A percentile compares a stretch with the other conserved stretches of the same genome.
phyloP scores from a whole-genome alignment of 1,140 invertebrate species.

The Colletes gigas region DNA sequence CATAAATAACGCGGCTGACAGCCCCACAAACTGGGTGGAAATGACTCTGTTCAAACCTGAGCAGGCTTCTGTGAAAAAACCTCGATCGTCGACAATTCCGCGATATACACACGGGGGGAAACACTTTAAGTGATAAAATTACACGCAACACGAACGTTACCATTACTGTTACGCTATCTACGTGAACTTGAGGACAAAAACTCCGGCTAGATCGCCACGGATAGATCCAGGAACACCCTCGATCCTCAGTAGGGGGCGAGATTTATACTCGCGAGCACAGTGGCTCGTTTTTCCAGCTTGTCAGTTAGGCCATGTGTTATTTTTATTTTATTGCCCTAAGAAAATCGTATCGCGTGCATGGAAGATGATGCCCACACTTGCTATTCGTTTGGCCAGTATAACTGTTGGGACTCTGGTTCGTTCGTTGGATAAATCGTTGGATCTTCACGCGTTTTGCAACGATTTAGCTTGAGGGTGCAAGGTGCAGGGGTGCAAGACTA shows the following conservation, averaged over 20 bases:
- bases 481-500: too few relatives aligned
- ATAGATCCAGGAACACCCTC: slow-evolving; percentile 28
- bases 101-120: not conserved
- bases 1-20: too few relatives aligned
- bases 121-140: not conserved
- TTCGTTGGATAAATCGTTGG: too few relatives aligned
- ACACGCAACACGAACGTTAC: not conserved
- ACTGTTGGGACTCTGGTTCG: slow-evolving; percentile 14
- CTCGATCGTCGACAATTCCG: too few relatives aligned
- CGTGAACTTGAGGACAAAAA: too few relatives aligned
- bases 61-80: too few relatives aligned
- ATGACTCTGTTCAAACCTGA: too few relatives aligned
- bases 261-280: slow-evolving; percentile 51
- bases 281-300: slow-evolving; percentile 20
- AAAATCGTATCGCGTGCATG: slow-evolving; percentile 39
- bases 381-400: slow-evolving; percentile 37
- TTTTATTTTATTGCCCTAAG: slow-evolving; percentile 52
- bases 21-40: too few relatives aligned
- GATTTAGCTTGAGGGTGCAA: too few relatives aligned
- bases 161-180: too few relatives aligned
- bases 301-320: slow-evolving; percentile 31
- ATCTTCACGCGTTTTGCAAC: too few relatives aligned
- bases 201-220: slow-evolving; percentile 47
- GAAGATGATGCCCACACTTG: slow-evolving; percentile 56
- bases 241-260: not conserved